Conservation (phyloP, 2,113 vertebrate species). For the zebrafish (Danio rerio) region DNA sequence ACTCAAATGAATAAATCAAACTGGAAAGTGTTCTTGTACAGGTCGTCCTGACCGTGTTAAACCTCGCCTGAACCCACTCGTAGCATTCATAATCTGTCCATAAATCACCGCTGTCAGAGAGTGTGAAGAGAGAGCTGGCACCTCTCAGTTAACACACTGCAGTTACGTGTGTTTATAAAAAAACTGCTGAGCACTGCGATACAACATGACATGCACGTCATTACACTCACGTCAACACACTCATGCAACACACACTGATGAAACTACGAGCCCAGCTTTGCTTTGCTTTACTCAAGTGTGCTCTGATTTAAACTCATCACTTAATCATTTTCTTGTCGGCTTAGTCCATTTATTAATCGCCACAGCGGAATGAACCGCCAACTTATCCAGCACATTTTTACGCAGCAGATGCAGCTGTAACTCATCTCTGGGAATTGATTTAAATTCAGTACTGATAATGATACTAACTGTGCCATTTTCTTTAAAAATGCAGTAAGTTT, state of each 20-base stretch:
- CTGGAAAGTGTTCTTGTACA: no score
- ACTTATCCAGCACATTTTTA: no score
- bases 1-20: no score
- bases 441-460: background rate
- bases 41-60: background rate
- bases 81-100: background rate
- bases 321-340: no score
- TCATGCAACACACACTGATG: background rate
- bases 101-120: background rate
- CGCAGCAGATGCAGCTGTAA: no score
- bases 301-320: background rate
- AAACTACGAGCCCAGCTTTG: background rate
- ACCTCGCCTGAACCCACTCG: background rate
- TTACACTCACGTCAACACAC: background rate
- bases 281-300: background rate
- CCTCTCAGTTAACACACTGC: background rate
- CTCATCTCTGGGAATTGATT: no score
- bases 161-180: background rate
- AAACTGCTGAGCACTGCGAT: background rate
- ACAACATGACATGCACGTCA: background rate
- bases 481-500: no score
- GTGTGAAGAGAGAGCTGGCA: background rate
- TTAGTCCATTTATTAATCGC: no score
- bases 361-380: no score
- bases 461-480: no score